Conservation (phyloP, 2,797 vertebrate species). For the Numenius phaeopus region DNA sequence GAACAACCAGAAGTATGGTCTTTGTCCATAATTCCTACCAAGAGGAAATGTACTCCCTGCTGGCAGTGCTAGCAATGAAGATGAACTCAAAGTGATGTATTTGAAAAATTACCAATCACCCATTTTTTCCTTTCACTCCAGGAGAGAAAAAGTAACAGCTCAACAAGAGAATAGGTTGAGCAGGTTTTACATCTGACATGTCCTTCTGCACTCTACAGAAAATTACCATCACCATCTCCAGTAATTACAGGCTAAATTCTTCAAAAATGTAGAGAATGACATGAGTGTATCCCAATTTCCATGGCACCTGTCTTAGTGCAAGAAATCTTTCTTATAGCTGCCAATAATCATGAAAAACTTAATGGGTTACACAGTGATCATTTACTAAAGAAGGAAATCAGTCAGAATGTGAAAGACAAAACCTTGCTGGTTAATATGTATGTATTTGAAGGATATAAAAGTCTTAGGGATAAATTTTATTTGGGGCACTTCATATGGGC, state of each 20-base stretch:
- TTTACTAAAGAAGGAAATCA: slow-evolving; percentile 5
- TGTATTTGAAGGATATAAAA: background rate
- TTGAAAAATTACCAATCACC: background rate
- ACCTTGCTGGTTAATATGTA: background rate
- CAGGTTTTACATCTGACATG: background rate
- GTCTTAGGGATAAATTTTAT: background rate
- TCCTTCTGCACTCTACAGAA: background rate
- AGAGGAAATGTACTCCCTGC: background rate
- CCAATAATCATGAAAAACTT: background rate
- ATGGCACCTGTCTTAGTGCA: background rate
- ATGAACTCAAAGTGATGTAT: background rate
- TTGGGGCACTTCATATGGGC: background rate
- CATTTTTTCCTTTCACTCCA: background rate
- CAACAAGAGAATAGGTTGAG: background rate
- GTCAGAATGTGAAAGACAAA: slow-evolving; percentile 10
- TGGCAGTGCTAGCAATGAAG: background rate
- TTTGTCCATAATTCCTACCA: background rate
- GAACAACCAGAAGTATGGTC: background rate
- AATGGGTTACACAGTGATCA: background rate
- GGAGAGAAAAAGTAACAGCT: background rate
- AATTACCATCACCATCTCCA: background rate
- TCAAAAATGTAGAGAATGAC: background rate
- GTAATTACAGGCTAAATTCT: slow-evolving; percentile 23
- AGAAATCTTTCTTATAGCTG: background rate
- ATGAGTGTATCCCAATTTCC: background rate